These are phyloP conservation scores for Oncopeltus fasciatus DNA, from an alignment of 1,140 invertebrate genomes.

Conservation along the genomic window DNA sequence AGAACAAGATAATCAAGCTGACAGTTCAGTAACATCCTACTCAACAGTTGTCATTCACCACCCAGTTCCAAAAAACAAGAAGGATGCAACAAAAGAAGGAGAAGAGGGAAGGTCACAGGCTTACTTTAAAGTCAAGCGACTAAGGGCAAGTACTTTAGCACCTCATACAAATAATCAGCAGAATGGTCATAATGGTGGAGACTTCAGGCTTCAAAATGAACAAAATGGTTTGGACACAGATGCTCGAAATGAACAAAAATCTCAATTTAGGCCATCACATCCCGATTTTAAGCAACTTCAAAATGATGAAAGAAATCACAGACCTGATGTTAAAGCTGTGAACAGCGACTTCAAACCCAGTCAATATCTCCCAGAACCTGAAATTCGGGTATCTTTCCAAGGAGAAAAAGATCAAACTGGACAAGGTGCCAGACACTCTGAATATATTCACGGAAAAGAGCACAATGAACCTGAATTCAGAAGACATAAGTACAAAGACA, in stretches of 20 bases:
- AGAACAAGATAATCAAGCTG: conserved; percentile 3
- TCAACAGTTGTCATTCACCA: conserved; percentile 14
- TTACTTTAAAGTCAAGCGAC: background rate
- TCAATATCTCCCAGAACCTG: background rate
- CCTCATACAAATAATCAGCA: background rate
- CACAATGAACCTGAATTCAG: background rate
- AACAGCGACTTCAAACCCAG: background rate
- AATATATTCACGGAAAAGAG: background rate
- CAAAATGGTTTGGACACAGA: too few relatives aligned
- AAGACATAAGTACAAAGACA: background rate
- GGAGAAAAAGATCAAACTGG: background rate
- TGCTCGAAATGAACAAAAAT: too few relatives aligned
- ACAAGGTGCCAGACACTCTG: background rate
- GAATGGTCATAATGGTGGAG: background rate
- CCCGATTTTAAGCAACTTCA: background rate
- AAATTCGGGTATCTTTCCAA: background rate
- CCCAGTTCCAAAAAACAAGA: background rate
- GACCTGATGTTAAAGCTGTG: background rate
- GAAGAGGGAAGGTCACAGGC: background rate
- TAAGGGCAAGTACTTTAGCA: background rate
- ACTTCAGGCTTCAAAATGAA: background rate
- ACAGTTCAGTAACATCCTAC: conserved; percentile 15
- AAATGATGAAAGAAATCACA: background rate
- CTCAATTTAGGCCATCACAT: too few relatives aligned
- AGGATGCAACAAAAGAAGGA: background rate